phyloP scores from a whole-genome alignment of 2,888 invertebrate species.

The Netelia fuscicornis region DNA sequence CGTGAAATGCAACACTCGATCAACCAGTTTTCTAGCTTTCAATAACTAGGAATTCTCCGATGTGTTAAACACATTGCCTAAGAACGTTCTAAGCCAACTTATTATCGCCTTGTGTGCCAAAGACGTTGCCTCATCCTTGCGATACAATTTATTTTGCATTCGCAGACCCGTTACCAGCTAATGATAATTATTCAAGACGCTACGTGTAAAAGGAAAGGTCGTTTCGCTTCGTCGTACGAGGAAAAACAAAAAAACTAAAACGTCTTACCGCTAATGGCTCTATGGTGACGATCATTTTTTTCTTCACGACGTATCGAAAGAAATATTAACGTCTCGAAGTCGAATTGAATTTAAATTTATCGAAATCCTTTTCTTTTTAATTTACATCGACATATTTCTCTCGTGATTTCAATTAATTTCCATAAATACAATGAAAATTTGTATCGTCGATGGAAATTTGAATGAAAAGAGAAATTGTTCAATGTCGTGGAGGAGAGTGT shows the following conservation, averaged over 20 bases:
- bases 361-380: no score
- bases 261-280: neutral
- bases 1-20: constrained; percentile 31
- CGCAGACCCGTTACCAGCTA: constrained; percentile 35
- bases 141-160: constrained; percentile 40
- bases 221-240: neutral
- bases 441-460: no score
- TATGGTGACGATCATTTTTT: neutral
- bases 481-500: no score
- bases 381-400: no score
- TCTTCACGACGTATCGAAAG: neutral
- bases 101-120: constrained; percentile 17
- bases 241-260: constrained; percentile 4
- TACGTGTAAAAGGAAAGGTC: constrained; percentile 1
- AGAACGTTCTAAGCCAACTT: constrained; percentile 42
- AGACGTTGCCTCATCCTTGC: constrained; percentile 42
- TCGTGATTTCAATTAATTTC: no score
- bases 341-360: no score
- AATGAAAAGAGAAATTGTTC: no score
- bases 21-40: constrained; percentile 56
- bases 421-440: no score
- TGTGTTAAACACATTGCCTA: constrained; percentile 41
- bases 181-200: constrained; percentile 44
- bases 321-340: no score
- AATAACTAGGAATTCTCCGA: constrained; percentile 53